A percentile compares a stretch with the other conserved stretches of the same genome.
Conservation (phyloP, 2,113 vertebrate genomes). For the Apaloderma vittatum region DNA sequence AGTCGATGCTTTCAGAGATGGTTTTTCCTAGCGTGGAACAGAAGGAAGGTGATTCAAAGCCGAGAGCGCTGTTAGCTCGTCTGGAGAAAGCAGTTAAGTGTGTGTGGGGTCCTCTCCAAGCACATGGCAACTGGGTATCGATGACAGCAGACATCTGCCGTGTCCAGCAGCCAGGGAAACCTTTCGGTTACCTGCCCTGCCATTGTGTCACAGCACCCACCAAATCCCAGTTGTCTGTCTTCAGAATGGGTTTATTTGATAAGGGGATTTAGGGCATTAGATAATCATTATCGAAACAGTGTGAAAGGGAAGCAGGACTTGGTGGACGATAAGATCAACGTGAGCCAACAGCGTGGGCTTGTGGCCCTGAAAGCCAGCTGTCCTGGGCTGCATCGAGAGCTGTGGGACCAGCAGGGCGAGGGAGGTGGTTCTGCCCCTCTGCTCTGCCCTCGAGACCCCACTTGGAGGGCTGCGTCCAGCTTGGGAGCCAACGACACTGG, state of each 20-base stretch:
- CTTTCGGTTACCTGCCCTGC: neutral
- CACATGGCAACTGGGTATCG: neutral
- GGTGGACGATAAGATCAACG: no score
- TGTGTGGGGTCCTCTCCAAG: neutral
- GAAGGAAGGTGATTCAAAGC: slow-evolving; percentile 12
- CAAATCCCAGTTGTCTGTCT: neutral
- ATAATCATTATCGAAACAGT: neutral
- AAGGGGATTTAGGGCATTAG: neutral
- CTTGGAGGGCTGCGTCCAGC: no score
- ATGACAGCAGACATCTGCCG: neutral
- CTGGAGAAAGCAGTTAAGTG: neutral
- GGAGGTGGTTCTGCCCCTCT: no score
- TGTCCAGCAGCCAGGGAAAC: neutral
- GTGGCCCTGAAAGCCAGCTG: no score
- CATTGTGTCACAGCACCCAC: neutral
- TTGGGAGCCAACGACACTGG: no score
- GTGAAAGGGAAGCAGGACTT: neutral
- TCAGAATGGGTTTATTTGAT: neutral
- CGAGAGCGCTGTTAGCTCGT: neutral
- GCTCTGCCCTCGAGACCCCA: no score
- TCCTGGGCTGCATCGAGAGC: no score
- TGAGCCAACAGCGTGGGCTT: no score
- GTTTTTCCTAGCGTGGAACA: neutral
- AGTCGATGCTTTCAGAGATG: slow-evolving; percentile 42
- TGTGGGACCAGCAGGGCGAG: no score